phyloP scores from a whole-genome alignment of 2,888 invertebrate genomes.

The Mantis religiosa region DNA sequence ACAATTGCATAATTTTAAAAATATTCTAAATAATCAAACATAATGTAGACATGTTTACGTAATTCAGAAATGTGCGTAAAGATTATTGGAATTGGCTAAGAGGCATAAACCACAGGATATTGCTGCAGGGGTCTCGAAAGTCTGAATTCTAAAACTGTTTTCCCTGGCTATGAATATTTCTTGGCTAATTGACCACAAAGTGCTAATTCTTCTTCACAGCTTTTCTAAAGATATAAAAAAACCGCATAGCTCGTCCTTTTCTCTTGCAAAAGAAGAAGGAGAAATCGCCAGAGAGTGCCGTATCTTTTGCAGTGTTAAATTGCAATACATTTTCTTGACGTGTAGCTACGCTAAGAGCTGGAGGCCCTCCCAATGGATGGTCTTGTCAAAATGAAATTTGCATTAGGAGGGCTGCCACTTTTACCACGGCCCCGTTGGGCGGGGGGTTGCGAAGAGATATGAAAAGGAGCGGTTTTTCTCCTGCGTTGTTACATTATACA shows the following conservation, averaged over 20 bases:
- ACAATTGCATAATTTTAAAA: no score
- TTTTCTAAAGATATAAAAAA: not conserved
- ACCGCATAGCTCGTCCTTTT: not conserved
- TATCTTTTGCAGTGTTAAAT: not conserved
- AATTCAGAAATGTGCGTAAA: no score
- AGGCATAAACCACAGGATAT: no score
- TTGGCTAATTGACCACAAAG: no score
- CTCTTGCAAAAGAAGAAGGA: not conserved
- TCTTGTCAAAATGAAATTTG: constrained; percentile 17
- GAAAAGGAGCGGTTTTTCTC: not conserved
- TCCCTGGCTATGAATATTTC: no score
- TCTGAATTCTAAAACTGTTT: no score
- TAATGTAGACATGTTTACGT: no score
- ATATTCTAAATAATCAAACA: no score
- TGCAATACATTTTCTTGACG: constrained; percentile 15
- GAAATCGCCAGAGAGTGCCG: not conserved
- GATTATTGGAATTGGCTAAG: no score
- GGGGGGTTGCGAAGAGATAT: not conserved
- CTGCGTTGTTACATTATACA: not conserved
- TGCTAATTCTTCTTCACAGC: not conserved
- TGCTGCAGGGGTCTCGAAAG: no score
- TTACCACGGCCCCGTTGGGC: not conserved
- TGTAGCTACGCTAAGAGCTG: not conserved
- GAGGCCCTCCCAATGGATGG: not conserved
- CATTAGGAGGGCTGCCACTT: not conserved